Evolutionary conservation across 2,797 vertebrate genomes (phyloP).

Genomic region (Neostethus bicornis): DNA sequence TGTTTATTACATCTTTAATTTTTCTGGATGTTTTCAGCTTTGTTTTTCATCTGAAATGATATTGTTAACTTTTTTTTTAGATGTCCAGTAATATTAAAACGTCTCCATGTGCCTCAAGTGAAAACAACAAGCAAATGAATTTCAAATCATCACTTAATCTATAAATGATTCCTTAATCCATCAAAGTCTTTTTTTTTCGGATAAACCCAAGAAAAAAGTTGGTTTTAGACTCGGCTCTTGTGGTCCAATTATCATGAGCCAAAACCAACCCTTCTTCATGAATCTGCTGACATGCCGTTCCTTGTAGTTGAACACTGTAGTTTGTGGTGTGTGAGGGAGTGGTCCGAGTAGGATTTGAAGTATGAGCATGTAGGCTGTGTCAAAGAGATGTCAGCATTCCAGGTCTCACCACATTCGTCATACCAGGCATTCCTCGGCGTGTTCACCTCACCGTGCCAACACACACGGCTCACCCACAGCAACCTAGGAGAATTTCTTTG

Average conservation of each 20-base stretch:
- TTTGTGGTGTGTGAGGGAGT: constrained; percentile 63
- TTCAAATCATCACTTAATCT: neutral
- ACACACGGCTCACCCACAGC: constrained; percentile 4
- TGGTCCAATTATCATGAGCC: constrained; percentile 4
- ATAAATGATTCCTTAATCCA: neutral
- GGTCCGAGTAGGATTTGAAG: constrained; percentile 37
- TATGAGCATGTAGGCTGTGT: constrained; percentile 21
- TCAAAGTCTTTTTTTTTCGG: neutral
- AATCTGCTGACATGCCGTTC: constrained; percentile 27
- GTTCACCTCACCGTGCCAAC: constrained; percentile 38
- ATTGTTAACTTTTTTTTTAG: neutral
- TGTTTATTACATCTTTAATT: neutral
- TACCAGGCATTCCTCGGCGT: constrained; percentile 68
- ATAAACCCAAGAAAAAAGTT: neutral
- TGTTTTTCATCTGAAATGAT: neutral
- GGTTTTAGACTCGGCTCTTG: constrained; percentile 4
- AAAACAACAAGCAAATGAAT: neutral
- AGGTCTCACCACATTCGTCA: constrained; percentile 68
- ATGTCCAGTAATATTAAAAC: neutral
- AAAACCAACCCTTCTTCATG: constrained; percentile 41
- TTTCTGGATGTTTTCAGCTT: neutral
- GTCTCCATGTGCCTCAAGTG: neutral
- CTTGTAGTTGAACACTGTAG: constrained; percentile 30
- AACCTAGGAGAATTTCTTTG: constrained; percentile 63
- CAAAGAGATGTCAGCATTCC: constrained; percentile 56